phyloP scores from a whole-genome alignment of 2,888 invertebrate species.

The Eristalis arbustorum region DNA sequence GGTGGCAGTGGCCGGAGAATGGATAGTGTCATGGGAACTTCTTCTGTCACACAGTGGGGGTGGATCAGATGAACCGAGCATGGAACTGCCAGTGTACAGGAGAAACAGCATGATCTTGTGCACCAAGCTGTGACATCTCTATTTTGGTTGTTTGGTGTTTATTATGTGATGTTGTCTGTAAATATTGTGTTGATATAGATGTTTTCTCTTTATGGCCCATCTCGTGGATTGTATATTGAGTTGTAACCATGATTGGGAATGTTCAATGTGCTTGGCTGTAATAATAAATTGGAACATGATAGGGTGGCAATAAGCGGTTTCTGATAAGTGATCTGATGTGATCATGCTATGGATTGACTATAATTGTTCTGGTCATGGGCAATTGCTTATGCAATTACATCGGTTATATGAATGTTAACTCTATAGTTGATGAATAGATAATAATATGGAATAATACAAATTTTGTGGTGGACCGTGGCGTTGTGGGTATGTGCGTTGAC shows the following conservation, averaged over 20 bases:
- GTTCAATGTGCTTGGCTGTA: neutral
- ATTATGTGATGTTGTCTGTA: slow-evolving; percentile 69
- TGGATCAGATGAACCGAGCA: slow-evolving; percentile 53
- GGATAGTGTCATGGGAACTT: slow-evolving; percentile 63
- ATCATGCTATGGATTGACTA: neutral
- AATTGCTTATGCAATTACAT: neutral
- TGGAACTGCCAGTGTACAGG: slow-evolving; percentile 30
- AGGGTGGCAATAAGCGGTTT: neutral
- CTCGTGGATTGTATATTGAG: slow-evolving; percentile 22
- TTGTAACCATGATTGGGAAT: slow-evolving; percentile 22
- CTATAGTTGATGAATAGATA: too few relatives aligned
- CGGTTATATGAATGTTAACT: too few relatives aligned
- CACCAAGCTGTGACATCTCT: slow-evolving; percentile 70
- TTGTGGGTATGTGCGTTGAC: too few relatives aligned
- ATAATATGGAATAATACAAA: too few relatives aligned
- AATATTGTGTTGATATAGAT: slow-evolving; percentile 69
- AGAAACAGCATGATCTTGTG: slow-evolving; percentile 47
- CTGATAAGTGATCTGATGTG: neutral
- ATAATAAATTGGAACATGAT: slow-evolving; percentile 18
- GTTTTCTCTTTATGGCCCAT: slow-evolving; percentile 34
- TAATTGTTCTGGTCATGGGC: neutral
- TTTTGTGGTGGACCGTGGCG: too few relatives aligned
- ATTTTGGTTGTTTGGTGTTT: slow-evolving; percentile 66
- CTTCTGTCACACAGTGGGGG: slow-evolving; percentile 69
- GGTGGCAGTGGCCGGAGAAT: slow-evolving; percentile 53